Base-by-base conservation (phyloP, 2,888 invertebrate species). In the Xestia c-nigrum region DNA sequence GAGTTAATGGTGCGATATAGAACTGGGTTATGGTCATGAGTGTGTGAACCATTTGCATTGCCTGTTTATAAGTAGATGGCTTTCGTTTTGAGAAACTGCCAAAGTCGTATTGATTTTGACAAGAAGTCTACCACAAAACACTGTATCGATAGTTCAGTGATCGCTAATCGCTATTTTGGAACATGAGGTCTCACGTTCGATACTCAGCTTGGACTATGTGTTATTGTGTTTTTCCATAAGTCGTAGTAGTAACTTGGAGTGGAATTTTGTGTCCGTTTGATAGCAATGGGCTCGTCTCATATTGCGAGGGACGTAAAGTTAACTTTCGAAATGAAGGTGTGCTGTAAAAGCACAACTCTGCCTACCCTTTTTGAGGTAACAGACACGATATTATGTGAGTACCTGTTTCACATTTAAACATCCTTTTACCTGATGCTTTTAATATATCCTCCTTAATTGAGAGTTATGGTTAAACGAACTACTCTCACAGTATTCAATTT, bases 1-100 rank as follows among this genome's bases (percentile, higher is more conserved):
- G 40, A 80, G 50, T 59, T 61, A 66, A 78, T 52, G 46, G 59
- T 46, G 38, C 46, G 24, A n/a, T 59, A 4, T 52, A 1, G 10
- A 59, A 46, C 10, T 63, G 9, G 38, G 6, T 16, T 43, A 19
- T 59, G 43, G 14, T 19, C 43, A 31, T 43, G 57, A 65, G 6
- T 65, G 16, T 38, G 38, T 46, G 46, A 31, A 43, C 12, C 3
- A 0, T 12, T n/a, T n/a, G 21, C 40, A 40, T 24, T 16, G 16
- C 19, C 14, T 19, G 21, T 64, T 43, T 16, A 24, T 43, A 9
- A 43, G 16, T 5, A n/a, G 12, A 24, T 19, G 24, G 19, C 5
- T 24, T 19, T 12, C 19, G 12, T 47, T 40, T 38, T 19, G 14
- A n/a, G 19, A n/a, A 14, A 24, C 19, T 38, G 19, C n/a, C 1